Base-by-base conservation (phyloP, 2,113 vertebrate species). In the Melanerpes formicivorus region DNA sequence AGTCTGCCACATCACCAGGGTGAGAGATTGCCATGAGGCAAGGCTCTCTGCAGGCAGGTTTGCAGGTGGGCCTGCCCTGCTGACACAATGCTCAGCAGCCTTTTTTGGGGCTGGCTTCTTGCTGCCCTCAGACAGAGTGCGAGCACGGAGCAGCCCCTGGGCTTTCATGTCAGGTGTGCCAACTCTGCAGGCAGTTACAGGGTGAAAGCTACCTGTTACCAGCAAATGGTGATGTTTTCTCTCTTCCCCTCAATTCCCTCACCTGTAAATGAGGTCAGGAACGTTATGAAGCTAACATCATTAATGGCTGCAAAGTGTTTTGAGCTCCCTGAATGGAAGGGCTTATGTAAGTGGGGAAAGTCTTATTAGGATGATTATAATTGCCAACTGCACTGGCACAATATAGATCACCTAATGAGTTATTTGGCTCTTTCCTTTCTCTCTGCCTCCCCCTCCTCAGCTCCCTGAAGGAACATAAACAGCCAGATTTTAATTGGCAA, bases 311-410 rank as follows among this genome's bases (percentile, higher is more conserved):
- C 82, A 94, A 93, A 96, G 93, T 87, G 90, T 72, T 96, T 88
- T 80, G 93, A 90, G 86, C 83, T 82, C 69, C 72, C 92, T 77
- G 73, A 95, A 89, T 93, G 80, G 88, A 90, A 86, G 62, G 78
- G 84, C 78, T 93, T 92, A 78, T n/a, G 18, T 93, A 88, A 95
- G 89, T 37, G 5, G 74, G 74, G 58, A 90, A 93, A 78, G 73
- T 75, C 91, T 91, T 96, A 94, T 91, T 94, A 95, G 84, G 69
- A 54, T 95, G 88, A 96, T 93, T 92, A 93, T 88, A 83, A 91
- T 90, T 96, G 73, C 80, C 26, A 78, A 80, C 73, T 55, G 23
- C 86, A 87, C 86, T 82, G 63, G 87, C 82, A 83, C 84, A 90
- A 72, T 96, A 67, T 90, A 93, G 91, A 94, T 91, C 78, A 85